Evolutionary conservation across 2,888 invertebrate genomes (phyloP).

Genomic region (Rambutsinella grinnellia): DNA sequence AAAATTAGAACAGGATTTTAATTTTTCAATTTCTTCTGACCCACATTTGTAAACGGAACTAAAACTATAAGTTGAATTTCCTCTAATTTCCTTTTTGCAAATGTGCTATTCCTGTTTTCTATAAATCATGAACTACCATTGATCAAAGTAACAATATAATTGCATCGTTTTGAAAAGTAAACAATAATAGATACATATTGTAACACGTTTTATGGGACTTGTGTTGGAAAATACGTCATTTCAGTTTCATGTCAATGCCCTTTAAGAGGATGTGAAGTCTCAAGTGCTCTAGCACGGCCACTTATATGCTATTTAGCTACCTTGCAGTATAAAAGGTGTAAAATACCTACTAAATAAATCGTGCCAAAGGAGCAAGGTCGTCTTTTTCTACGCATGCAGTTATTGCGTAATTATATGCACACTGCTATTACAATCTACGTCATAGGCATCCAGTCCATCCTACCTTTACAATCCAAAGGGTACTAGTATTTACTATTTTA

Average conservation of each 20-base stretch:
- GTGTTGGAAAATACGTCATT: not conserved
- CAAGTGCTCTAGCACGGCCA: not conserved
- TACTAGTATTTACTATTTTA: not conserved
- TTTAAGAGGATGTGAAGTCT: not conserved
- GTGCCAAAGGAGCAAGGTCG: constrained; percentile 26
- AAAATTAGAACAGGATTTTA: constrained; percentile 50
- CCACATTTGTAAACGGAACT: too few species aligned
- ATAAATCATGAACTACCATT: too few species aligned
- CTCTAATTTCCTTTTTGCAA: too few species aligned
- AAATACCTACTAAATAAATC: not conserved
- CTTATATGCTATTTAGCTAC: not conserved
- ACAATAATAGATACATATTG: too few species aligned
- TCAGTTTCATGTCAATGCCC: not conserved
- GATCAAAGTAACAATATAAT: too few species aligned
- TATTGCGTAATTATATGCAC: constrained; percentile 16
- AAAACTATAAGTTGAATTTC: not conserved
- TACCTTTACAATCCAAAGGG: not conserved
- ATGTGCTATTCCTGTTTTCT: too few species aligned
- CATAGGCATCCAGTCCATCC: constrained; percentile 12
- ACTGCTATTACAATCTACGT: constrained; percentile 19
- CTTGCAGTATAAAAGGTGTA: not conserved
- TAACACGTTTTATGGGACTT: not conserved
- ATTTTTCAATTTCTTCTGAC: not conserved
- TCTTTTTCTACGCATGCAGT: not conserved
- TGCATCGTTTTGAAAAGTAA: too few species aligned